Evolutionary conservation across 1,140 invertebrate genomes (phyloP), one percentile per base, ranked within the genome.

Genomic region (Brachionus calyciflorus): DNA sequence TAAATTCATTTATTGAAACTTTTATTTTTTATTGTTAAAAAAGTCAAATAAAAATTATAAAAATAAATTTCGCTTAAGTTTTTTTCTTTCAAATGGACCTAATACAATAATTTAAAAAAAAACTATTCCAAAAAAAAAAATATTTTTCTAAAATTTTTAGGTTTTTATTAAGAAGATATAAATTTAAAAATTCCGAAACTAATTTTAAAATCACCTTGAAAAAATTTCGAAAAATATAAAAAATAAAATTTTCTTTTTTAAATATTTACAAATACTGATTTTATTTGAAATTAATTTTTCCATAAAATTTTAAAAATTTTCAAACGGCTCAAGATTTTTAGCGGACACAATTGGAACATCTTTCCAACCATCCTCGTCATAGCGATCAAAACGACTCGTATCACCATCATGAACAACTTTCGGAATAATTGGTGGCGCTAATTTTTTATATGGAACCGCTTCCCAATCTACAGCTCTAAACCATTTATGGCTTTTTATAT

Each of bases 401-500:
- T 77, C 76, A 37, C 76, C 55, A 26, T 60, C 33, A 14, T 60
- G 55, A n/a, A 14, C 65, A 7, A 77, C 76, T 49, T 33, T 33
- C 28, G 76, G 76, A 46, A 63, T 49, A 19, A 77, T 77, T 3
- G 76, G 76, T 26, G 76, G 76, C 9, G 30, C 14, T 14, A 77
- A 19, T 63, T 53, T 60, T 37, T 49, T 46, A 21, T 46, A 33
- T n/a, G 49, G 40, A 41, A 77, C 55, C 9, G 10, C 57, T 5
- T 60, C 37, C 76, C 76, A 77, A 10, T 60, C 21, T 6, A 77
- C 17, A 14, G 3, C 37, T 26, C 28, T 44, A 44, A 77, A 77
- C 76, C 76, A 77, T 77, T 77, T 60, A n/a, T 77, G 53, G 7
- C 33, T 60, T 68, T 77, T 77, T 12, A 77, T 41, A 21, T 77